Base-by-base conservation (phyloP, 2,113 vertebrate genomes). In the Nematolebias whitei region DNA sequence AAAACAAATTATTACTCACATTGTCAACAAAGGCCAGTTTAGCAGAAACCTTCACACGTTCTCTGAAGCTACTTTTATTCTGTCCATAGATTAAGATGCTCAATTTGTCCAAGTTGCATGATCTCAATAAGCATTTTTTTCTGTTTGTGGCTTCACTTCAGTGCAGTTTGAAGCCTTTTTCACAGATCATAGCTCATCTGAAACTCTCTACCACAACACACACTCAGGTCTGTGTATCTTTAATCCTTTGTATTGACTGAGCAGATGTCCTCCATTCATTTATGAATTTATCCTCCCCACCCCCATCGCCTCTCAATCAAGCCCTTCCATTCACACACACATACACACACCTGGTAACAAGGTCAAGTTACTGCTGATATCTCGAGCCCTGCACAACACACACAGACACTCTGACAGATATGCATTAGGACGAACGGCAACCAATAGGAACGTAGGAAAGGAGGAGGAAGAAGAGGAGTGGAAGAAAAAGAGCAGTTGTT, bases 241-340 rank as follows among this genome's bases (percentile, higher is more conserved):
- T 96, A 94, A 96, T 96, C 95, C 93, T 96, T 95, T 94, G 90
- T 95, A 71, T 63, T 81, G 92, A 94, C 93, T 72, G 88, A 96
- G 94, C 96, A 98, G 96, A 96, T 98, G 96, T 97, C 95, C 94
- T 93, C 94, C 93, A 95, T 98, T 96, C 94, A 98, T 97, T 96
- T 98, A 96, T 96, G 94, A 96, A 96, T 96, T 95, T 95, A 95
- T 93, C 93, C 66, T 54, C 44, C 63, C 39, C n/a, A 16, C 16
- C n/a, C 66, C 70, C 92, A 90, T 63, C 51, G 51, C 66, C 87
- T 91, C 92, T 90, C 59, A 23, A 14, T 56, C 63, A 41, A 6
- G 29, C 63, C 14, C 50, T 18, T 38, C 50, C 67, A 62, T 43
- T 53, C 61, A 78, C 67, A 74, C 76, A 84, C 80, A 85, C 78